A percentile compares a stretch with the other conserved stretches of the same genome.
These are phyloP conservation scores for Morone chrysops DNA, from an alignment of 2,113 vertebrate species.

Conservation along the genomic window DNA sequence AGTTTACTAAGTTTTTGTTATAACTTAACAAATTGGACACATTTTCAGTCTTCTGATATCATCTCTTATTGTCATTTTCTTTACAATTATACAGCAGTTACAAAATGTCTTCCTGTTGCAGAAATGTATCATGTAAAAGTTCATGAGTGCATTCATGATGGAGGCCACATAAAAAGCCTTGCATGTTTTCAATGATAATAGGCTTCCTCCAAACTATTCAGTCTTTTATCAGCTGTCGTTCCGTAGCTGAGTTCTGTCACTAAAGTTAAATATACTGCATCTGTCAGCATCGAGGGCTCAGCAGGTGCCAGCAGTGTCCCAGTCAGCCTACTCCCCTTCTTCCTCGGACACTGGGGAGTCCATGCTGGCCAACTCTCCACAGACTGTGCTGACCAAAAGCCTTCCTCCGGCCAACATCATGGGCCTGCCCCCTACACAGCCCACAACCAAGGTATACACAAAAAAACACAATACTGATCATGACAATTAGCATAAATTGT, in stretches of 20 bases:
- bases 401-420: conserved; percentile 82
- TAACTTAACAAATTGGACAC: background rate
- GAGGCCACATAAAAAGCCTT: background rate
- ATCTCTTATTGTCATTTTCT: background rate
- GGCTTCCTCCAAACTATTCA: background rate
- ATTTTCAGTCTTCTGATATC: background rate
- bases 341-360: conserved; percentile 91
- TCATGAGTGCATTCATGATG: background rate
- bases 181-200: background rate
- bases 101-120: background rate
- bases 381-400: conserved; percentile 89
- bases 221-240: background rate
- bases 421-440: conserved; percentile 85
- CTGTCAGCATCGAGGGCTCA: conserved; percentile 83
- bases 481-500: too few relatives aligned
- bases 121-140: background rate
- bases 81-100: background rate
- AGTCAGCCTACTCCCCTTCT: conserved; percentile 87
- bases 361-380: conserved; percentile 87
- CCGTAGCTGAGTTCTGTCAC: background rate
- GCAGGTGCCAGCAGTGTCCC: conserved; percentile 93
- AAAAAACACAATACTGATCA: background rate
- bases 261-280: background rate
- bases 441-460: conserved; percentile 79
- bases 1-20: background rate